These are phyloP conservation scores for Anser cygnoides DNA, from an alignment of 2,113 vertebrate genomes.

Conservation along the genomic window DNA sequence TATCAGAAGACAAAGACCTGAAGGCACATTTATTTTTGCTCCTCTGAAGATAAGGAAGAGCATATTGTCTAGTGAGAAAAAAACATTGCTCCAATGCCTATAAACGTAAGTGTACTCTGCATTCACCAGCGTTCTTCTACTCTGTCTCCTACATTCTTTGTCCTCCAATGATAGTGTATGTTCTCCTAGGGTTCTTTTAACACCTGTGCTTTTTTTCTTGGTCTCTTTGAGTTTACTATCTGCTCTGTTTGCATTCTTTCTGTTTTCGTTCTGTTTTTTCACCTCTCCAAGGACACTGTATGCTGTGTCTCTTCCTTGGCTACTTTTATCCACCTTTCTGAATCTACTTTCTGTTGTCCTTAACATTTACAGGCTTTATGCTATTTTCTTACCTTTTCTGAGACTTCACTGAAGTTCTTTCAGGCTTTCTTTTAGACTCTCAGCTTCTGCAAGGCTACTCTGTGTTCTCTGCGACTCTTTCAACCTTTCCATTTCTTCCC, in stretches of 20 bases:
- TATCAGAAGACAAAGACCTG: neutral
- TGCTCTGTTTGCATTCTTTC: neutral
- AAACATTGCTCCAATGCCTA: neutral
- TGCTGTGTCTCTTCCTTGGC: neutral
- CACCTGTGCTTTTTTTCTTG: neutral
- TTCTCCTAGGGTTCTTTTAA: neutral
- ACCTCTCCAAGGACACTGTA: neutral
- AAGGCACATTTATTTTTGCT: neutral
- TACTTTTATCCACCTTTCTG: neutral
- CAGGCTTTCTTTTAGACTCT: neutral
- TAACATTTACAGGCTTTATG: neutral
- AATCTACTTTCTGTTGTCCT: neutral
- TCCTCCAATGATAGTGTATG: neutral
- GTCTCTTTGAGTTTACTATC: neutral
- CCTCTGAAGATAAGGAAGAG: neutral
- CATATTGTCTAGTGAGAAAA: neutral
- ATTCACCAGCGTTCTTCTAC: neutral
- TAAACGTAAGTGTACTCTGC: neutral
- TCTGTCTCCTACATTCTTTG: neutral
- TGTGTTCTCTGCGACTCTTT: neutral
- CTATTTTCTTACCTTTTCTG: neutral
- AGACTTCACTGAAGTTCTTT: neutral
- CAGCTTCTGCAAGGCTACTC: neutral
- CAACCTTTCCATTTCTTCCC: neutral
- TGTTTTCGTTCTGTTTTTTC: neutral